Percentiles rank a stretch among this genome's conserved stretches.
These are phyloP conservation scores for Denticeps clupeoides DNA, from an alignment of 2,797 vertebrate species.

Conservation along the genomic window DNA sequence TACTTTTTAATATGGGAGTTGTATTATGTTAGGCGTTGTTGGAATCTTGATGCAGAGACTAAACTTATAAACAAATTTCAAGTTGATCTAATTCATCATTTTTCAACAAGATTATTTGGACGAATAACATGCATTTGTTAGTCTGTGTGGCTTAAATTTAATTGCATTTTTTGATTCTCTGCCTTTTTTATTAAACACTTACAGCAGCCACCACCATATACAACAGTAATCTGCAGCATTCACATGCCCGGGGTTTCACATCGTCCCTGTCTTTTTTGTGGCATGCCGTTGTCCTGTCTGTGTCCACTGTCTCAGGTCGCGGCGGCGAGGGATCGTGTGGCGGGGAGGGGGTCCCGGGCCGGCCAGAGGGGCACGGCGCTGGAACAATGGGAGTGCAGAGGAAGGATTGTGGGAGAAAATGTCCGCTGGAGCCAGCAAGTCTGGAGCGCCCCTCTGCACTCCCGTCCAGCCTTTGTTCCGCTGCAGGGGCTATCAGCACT, in stretches of 20 bases:
- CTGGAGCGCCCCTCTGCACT: slow-evolving; percentile 72
- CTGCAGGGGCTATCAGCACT: slow-evolving; percentile 80
- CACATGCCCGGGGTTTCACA: slow-evolving; percentile 35
- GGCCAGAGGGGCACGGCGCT: slow-evolving; percentile 29
- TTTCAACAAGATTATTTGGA: too few species aligned
- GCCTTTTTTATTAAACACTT: too few species aligned
- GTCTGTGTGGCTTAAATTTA: background rate
- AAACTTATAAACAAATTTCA: too few species aligned
- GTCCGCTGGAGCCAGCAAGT: slow-evolving; percentile 76
- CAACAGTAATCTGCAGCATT: too few species aligned
- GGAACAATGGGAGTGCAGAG: slow-evolving; percentile 68
- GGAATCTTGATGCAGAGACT: too few species aligned
- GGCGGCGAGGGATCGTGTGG: slow-evolving; percentile 45
- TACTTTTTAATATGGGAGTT: too few species aligned
- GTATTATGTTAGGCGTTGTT: too few species aligned
- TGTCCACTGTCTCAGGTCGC: slow-evolving; percentile 47
- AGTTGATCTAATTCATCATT: too few species aligned
- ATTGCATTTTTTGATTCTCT: too few species aligned
- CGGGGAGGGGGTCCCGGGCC: slow-evolving; percentile 33
- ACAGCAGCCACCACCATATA: too few species aligned
- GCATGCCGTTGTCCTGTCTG: slow-evolving; percentile 8
- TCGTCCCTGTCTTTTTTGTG: slow-evolving; percentile 40
- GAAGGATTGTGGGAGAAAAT: slow-evolving; percentile 78
- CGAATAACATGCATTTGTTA: background rate
- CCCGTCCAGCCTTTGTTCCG: slow-evolving; percentile 80